Base-by-base conservation (phyloP, 2,797 vertebrate species). In the Tachyglossus aculeatus region DNA sequence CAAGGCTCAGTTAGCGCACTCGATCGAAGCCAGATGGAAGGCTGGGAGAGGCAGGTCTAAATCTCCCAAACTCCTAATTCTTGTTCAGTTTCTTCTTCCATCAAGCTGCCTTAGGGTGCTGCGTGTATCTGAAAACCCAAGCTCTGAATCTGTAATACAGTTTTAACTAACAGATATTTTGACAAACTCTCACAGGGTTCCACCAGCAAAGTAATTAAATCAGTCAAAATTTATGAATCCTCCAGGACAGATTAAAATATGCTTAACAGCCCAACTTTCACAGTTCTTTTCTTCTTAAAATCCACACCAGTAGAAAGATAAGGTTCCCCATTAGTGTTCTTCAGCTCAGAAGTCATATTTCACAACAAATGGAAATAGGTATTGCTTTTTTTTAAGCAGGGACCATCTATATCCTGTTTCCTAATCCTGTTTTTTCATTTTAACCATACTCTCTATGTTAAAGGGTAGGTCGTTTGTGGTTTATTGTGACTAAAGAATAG, bases 121-220 rank as follows among this genome's bases (percentile, higher is more conserved):
- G 47, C 3, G 38, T 14, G 5, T 2, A 25, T 21, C 59, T 55
- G 53, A 34, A 85, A 68, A 6, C 1, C 1, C 0, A 7, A 13
- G 25, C 24, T 51, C 27, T 64, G 5, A 0, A 0, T 34, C 51
- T 44, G 0, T 0, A 11, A 14, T 1, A 8, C 24, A 52, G 21
- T 51, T 72, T 43, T 59, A 64, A 71, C 31, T 43, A 2, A 1
- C 21, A 77, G 64, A 64, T 61, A 12, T 43, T 65, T 21, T 37
- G 60, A 62, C 52, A 66, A 64, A 25, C 2, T 48, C 37, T 83
- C 22, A 3, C 0, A 21, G 33, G 54, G 10, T 44, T 70, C 48
- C 19, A 38, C 32, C 0, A 3, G 44, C 29, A 7, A 3, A 5
- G 47, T 18, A 45, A 70, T 25, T 4, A 50, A 10, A 43, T 38